A percentile compares a stretch with the other conserved stretches of the same genome.
These are phyloP conservation scores for Alcis repandata DNA, from an alignment of 2,888 invertebrate genomes.

Conservation along the genomic window DNA sequence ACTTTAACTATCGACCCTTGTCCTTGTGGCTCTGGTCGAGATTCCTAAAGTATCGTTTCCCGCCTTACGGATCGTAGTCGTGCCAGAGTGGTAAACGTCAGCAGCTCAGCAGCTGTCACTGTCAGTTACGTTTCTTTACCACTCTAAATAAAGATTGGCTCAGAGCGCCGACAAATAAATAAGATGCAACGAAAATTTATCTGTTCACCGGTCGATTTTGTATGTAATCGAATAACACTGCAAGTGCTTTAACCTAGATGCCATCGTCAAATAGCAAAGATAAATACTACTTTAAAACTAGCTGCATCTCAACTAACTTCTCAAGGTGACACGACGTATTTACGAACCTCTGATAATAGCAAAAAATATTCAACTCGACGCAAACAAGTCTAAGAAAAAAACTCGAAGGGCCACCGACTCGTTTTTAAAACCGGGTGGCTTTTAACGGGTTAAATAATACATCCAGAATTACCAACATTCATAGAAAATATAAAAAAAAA, in stretches of 20 bases:
- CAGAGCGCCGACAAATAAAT: conserved; percentile 81
- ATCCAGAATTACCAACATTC: no score
- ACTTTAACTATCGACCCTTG: no score
- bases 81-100: no score
- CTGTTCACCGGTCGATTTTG: conserved; percentile 13
- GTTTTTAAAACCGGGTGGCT: background rate
- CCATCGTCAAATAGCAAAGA: background rate
- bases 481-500: no score
- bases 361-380: background rate
- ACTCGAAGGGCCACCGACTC: background rate
- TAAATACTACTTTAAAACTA: background rate
- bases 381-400: background rate
- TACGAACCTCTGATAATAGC: background rate
- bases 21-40: no score
- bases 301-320: background rate
- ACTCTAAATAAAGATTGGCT: no score
- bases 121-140: no score
- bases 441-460: background rate
- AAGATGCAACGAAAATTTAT: conserved; percentile 62
- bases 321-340: background rate
- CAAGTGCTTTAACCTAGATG: conserved; percentile 4
- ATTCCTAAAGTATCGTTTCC: no score
- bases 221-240: conserved; percentile 5
- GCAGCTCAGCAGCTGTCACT: no score
- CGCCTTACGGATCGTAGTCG: no score